Conservation (phyloP, 2,888 invertebrate species). For the Calephelis perditalis region DNA sequence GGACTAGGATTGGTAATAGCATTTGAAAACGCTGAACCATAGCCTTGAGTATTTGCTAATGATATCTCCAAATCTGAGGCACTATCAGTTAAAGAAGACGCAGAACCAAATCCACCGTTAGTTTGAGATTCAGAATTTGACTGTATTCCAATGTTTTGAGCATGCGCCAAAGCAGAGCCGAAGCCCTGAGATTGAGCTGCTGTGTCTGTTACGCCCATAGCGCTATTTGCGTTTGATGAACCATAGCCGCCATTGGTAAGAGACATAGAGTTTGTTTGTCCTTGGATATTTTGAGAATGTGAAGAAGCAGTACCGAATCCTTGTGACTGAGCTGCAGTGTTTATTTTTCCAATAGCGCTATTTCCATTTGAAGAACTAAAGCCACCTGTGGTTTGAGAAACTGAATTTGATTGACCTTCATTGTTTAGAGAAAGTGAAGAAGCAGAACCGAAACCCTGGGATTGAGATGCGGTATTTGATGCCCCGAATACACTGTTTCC, state of each 20-base stretch:
- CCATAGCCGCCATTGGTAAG: constrained; percentile 41
- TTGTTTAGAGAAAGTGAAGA: not conserved
- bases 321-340: constrained; percentile 45
- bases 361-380: constrained; percentile 44
- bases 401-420: not conserved
- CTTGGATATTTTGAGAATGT: constrained; percentile 40
- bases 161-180: constrained; percentile 41
- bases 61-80: constrained; percentile 25
- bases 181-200: constrained; percentile 47
- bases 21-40: constrained; percentile 37
- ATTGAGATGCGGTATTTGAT: constrained; percentile 44
- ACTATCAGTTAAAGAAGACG: constrained; percentile 38
- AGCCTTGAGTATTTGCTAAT: constrained; percentile 32
- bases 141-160: not conserved
- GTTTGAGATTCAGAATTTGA: constrained; percentile 1
- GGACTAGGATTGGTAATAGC: constrained; percentile 34
- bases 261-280: constrained; percentile 36
- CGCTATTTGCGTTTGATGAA: constrained; percentile 39
- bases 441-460: constrained; percentile 27
- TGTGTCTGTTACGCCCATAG: constrained; percentile 37
- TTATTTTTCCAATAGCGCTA: constrained; percentile 41
- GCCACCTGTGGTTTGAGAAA: constrained; percentile 1
- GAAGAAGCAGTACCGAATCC: constrained; percentile 46
- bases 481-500: constrained; percentile 46
- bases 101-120: constrained; percentile 29